Evolutionary conservation across 2,888 invertebrate genomes (phyloP), one percentile per base, ranked within the genome.

Genomic region (Ornithoptera alexandrae): DNA sequence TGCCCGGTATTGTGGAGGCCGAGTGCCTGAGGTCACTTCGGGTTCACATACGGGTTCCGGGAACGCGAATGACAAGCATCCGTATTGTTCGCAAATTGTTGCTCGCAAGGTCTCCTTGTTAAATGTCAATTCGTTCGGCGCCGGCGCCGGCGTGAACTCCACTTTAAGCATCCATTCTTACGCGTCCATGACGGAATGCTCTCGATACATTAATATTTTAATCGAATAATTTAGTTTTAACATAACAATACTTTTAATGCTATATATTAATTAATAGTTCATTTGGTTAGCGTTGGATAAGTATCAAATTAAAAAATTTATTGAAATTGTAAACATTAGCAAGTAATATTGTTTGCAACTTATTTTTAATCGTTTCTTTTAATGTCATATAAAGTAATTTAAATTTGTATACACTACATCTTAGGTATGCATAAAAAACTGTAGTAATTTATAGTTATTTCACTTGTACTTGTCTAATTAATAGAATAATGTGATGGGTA

Each of bases 51-150:
- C 77, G 79, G 84, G 87, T 89, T 90, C 90, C 90, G 89, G 90
- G 89, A 91, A 86, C 83, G 83, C 80, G 77, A 77, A 84, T 84
- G 88, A 88, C 88, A 87, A 89, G 90, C 88, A 86, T 86, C 84
- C 87, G 87, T 88, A 89, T 89, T 85, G 85, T 83, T 83, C 78
- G 79, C 77, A 77, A 78, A 78, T 77, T 78, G 78, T 74, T 75
- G 71, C 75, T 75, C 73, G 78, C 78, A 90, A 90, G 90, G 90
- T 85, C 87, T 82, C 79, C 67, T 71, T 82, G 82, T 81, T 84
- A 90, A 91, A 92, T 92, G 90, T 90, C 90, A 91, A 78, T 79
- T 81, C 79, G 76, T 76, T 73, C 79, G 85, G 84, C 86, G 87
- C 84, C 84, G 82, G 86, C 87, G 88, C 85, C 83, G 81, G 77